These are phyloP conservation scores for Syrrhaptes paradoxus DNA, from an alignment of 2,113 vertebrate genomes.

Conservation along the genomic window DNA sequence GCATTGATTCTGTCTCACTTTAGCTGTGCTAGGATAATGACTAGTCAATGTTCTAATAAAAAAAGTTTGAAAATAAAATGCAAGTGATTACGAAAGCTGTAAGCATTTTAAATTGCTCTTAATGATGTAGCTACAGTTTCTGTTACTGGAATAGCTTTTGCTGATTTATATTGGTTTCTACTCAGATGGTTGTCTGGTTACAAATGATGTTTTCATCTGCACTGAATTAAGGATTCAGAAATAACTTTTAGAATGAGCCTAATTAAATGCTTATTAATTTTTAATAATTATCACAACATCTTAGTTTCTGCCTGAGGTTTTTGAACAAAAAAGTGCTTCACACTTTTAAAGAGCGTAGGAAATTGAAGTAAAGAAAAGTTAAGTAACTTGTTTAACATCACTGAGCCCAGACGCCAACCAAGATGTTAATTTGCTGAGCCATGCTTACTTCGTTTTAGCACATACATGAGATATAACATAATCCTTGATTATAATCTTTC, in stretches of 20 bases:
- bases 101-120: conserved; percentile 51
- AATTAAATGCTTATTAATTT: conserved; percentile 47
- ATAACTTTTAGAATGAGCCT: conserved; percentile 23
- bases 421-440: background rate
- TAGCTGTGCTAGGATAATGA: conserved; percentile 34
- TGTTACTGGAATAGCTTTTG: conserved; percentile 37
- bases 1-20: conserved; percentile 66
- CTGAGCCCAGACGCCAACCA: background rate
- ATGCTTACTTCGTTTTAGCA: background rate
- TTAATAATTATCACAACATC: background rate
- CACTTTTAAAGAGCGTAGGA: background rate
- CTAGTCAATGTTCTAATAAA: conserved; percentile 60
- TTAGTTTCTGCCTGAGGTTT: background rate
- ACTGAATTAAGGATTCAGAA: conserved; percentile 33
- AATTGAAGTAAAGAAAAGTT: background rate
- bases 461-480: background rate
- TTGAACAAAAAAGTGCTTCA: background rate
- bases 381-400: background rate
- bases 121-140: conserved; percentile 32
- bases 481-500: background rate
- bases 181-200: conserved; percentile 45
- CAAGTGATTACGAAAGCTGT: conserved; percentile 40
- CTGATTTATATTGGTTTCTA: conserved; percentile 45
- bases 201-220: conserved; percentile 32
- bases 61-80: conserved; percentile 65